phyloP scores from a whole-genome alignment of 2,113 vertebrate species.

The Lucifuga dentata region DNA sequence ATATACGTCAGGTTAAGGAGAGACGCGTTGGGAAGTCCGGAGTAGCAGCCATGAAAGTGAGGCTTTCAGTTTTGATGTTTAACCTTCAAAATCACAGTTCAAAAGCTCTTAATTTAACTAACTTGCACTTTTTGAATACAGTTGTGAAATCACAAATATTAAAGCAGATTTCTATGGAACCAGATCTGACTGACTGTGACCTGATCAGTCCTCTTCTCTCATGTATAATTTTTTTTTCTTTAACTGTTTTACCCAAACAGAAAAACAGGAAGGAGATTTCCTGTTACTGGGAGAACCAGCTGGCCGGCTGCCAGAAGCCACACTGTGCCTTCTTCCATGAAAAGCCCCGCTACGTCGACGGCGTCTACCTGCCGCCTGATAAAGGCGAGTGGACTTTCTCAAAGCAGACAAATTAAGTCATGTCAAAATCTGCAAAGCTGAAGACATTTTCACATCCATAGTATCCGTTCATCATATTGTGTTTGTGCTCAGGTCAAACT shows the following conservation, averaged over 20 bases:
- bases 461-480: neutral
- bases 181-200: too few species aligned
- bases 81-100: too few species aligned
- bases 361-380: conserved; percentile 88
- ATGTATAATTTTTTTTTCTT: neutral
- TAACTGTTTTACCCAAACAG: conserved; percentile 72
- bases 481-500: conserved; percentile 53
- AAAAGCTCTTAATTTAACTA: too few species aligned
- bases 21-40: too few species aligned
- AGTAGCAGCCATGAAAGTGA: too few species aligned
- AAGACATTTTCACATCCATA: neutral
- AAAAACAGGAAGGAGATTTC: conserved; percentile 94
- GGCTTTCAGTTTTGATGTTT: too few species aligned
- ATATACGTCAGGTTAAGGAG: too few species aligned
- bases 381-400: conserved; percentile 82
- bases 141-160: too few species aligned
- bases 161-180: too few species aligned
- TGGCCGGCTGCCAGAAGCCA: conserved; percentile 91
- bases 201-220: too few species aligned
- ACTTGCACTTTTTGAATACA: too few species aligned
- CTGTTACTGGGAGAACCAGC: conserved; percentile 98
- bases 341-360: conserved; percentile 88
- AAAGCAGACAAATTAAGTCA: neutral
- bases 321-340: conserved; percentile 95
- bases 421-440: neutral